Conservation (phyloP, 2,113 vertebrate genomes). For the Numida meleagris region DNA sequence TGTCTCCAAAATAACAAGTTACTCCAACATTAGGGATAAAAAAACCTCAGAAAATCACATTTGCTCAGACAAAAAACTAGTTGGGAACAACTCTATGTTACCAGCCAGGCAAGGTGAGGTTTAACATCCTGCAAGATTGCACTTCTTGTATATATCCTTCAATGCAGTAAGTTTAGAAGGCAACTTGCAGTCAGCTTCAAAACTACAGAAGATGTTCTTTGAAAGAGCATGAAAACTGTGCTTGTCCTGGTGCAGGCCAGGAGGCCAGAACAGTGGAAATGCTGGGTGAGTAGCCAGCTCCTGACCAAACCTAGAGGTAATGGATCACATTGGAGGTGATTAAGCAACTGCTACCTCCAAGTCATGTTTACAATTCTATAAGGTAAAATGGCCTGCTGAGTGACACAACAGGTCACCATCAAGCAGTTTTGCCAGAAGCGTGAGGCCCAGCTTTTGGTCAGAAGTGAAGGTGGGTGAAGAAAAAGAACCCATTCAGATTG, state of each 20-base stretch:
- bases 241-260: neutral
- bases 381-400: neutral
- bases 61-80: neutral
- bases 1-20: neutral
- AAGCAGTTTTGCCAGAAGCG: neutral
- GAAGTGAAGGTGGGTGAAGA: neutral
- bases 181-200: neutral
- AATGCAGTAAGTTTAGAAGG: neutral
- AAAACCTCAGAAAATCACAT: neutral
- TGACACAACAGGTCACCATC: neutral
- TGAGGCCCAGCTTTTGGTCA: neutral
- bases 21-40: neutral
- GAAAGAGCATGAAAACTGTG: neutral
- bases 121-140: neutral
- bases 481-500: neutral
- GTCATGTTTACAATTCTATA: neutral
- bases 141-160: neutral
- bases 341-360: neutral
- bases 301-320: neutral
- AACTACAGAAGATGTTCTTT: neutral
- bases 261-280: neutral
- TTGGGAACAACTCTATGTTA: neutral
- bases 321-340: neutral
- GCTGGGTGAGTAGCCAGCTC: neutral
- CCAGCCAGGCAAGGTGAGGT: neutral